These are phyloP conservation scores for Festucalex cinctus DNA, from an alignment of 2,113 vertebrate genomes.

Conservation along the genomic window DNA sequence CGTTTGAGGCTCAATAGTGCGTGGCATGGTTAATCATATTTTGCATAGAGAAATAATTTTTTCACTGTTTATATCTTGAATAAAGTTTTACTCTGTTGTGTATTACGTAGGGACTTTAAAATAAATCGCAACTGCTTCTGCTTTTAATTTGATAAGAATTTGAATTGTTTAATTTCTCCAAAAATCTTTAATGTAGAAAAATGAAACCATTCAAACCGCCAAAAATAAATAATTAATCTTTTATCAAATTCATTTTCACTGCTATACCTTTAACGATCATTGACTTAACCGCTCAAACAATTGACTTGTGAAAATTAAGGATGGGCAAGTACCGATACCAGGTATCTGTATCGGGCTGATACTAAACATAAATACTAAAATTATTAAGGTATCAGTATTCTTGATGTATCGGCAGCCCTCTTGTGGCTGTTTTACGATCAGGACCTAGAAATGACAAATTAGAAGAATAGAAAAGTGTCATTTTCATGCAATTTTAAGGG, in stretches of 20 bases:
- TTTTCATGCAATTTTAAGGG: too few species aligned
- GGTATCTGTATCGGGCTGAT: too few species aligned
- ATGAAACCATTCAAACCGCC: too few species aligned
- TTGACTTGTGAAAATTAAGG: too few species aligned
- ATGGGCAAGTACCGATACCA: too few species aligned
- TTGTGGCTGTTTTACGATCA: too few species aligned
- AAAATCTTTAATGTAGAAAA: neutral
- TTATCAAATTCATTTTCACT: neutral
- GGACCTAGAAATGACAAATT: too few species aligned
- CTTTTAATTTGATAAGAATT: neutral
- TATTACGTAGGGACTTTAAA: neutral
- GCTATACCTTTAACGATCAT: neutral
- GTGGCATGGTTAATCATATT: slow-evolving; percentile 19
- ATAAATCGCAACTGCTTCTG: neutral
- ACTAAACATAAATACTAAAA: too few species aligned
- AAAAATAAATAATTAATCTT: neutral
- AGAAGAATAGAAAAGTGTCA: too few species aligned
- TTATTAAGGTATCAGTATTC: too few species aligned
- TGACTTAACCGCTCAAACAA: too few species aligned
- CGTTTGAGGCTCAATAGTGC: neutral
- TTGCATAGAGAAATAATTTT: slow-evolving; percentile 26
- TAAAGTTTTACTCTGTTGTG: neutral
- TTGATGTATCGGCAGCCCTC: too few species aligned
- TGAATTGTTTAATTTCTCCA: neutral
- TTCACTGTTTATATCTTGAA: neutral